Percentiles rank a stretch among this genome's conserved stretches.
These are phyloP conservation scores for Drosophila niveifrons DNA, from an alignment of 2,888 invertebrate species.

Conservation along the genomic window DNA sequence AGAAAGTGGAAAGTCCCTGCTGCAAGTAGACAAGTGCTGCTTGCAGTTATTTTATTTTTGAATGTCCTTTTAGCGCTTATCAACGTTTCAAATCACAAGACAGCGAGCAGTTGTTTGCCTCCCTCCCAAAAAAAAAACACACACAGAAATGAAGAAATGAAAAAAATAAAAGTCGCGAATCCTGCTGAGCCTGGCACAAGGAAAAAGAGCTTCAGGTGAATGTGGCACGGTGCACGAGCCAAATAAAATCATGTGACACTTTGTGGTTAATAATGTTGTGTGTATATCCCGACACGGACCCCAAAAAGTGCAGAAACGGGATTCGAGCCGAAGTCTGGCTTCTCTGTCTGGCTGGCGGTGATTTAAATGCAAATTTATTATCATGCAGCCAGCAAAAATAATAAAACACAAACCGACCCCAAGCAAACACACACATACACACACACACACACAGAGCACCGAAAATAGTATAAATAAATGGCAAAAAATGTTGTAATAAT, in stretches of 20 bases:
- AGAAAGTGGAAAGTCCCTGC: background rate
- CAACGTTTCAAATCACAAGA: slow-evolving; percentile 66
- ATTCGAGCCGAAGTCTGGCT: slow-evolving; percentile 23
- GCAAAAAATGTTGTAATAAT: slow-evolving; percentile 70
- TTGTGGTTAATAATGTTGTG: slow-evolving; percentile 80
- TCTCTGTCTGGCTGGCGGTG: slow-evolving; percentile 60
- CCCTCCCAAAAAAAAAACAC: slow-evolving; percentile 66
- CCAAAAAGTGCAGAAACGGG: slow-evolving; percentile 51
- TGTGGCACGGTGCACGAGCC: slow-evolving; percentile 51
- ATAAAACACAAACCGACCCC: slow-evolving; percentile 48
- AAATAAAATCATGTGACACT: slow-evolving; percentile 82
- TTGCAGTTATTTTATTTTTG: slow-evolving; percentile 77
- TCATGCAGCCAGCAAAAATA: slow-evolving; percentile 75
- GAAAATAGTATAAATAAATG: slow-evolving; percentile 69
- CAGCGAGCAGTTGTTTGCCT: slow-evolving; percentile 52
- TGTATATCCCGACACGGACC: slow-evolving; percentile 38
- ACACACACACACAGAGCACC: slow-evolving; percentile 1
- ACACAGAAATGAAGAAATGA: slow-evolving; percentile 45
- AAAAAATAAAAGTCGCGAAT: slow-evolving; percentile 13
- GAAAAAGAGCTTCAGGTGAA: slow-evolving; percentile 72
- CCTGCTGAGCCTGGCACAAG: slow-evolving; percentile 11
- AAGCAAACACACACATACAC: slow-evolving; percentile 23
- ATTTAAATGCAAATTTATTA: slow-evolving; percentile 81
- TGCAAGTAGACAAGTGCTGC: slow-evolving; percentile 67
- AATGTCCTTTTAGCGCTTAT: slow-evolving; percentile 78